Percentiles rank a stretch among this genome's conserved stretches.
Conservation (phyloP, 2,113 vertebrate species). For the Dicrurus megarhynchus region DNA sequence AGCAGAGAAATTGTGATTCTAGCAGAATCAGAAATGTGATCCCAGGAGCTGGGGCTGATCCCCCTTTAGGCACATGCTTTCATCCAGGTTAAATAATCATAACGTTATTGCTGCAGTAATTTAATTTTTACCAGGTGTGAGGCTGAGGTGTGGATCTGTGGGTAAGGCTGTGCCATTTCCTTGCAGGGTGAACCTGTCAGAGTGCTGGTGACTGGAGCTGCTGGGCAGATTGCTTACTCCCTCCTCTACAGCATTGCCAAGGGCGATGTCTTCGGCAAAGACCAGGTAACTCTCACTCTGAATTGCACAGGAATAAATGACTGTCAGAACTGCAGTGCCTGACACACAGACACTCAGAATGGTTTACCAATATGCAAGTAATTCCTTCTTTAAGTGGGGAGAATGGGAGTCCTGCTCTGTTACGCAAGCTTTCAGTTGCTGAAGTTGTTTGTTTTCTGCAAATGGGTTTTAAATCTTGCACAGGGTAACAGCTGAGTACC, state of each 20-base stretch:
- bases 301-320: not conserved
- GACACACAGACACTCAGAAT: not conserved
- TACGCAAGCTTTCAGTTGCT: not conserved
- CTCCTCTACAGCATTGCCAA: conserved; percentile 93
- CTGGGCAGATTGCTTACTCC: conserved; percentile 96
- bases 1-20: not conserved
- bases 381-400: not conserved
- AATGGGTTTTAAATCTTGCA: not conserved
- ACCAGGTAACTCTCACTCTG: conserved; percentile 82
- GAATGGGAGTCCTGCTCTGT: not conserved
- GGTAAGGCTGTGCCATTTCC: not conserved
- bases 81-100: not conserved
- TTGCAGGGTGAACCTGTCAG: conserved; percentile 85
- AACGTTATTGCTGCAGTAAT: not conserved
- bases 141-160: not conserved
- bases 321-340: not conserved
- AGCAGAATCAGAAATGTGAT: not conserved
- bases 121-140: not conserved
- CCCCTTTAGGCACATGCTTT: not conserved
- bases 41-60: not conserved
- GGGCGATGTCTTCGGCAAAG: conserved; percentile 95
- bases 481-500: not conserved
- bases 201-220: conserved; percentile 95
- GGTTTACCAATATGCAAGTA: not conserved
- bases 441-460: not conserved